Evolutionary conservation across 2,797 vertebrate species (phyloP).

Genomic region (Holocentrus rufus): DNA sequence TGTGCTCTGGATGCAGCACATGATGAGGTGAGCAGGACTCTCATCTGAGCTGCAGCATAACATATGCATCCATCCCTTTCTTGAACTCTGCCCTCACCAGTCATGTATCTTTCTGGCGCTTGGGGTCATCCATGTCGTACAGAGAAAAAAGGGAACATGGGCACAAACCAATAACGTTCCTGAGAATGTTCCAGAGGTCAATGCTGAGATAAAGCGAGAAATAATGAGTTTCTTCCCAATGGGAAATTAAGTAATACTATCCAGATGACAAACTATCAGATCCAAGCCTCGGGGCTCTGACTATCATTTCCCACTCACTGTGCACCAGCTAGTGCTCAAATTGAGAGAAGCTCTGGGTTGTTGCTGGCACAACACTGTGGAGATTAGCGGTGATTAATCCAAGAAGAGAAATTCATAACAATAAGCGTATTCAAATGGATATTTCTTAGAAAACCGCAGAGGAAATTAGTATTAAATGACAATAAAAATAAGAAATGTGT

Average conservation of each 20-base stretch:
- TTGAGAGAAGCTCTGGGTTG: constrained; percentile 57
- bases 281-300: constrained; percentile 73
- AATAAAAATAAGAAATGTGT: background rate
- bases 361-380: constrained; percentile 47
- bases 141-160: constrained; percentile 55
- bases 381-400: constrained; percentile 66
- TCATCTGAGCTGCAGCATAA: constrained; percentile 51
- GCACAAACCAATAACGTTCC: constrained; percentile 78
- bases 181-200: constrained; percentile 77
- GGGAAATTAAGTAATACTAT: constrained; percentile 84
- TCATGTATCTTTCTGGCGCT: constrained; percentile 71
- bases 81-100: constrained; percentile 55
- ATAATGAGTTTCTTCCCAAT: constrained; percentile 84
- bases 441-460: constrained; percentile 22
- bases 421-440: constrained; percentile 25
- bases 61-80: constrained; percentile 55
- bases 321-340: constrained; percentile 70
- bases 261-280: constrained; percentile 84
- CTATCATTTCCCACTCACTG: constrained; percentile 76
- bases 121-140: constrained; percentile 65
- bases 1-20: constrained; percentile 52
- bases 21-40: constrained; percentile 61
- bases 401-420: constrained; percentile 40
- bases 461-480: background rate
- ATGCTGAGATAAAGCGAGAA: constrained; percentile 79